Percentiles rank a stretch among this genome's conserved stretches.
Conservation (phyloP, 2,113 vertebrate species). For the Orientallactaga bullata region DNA sequence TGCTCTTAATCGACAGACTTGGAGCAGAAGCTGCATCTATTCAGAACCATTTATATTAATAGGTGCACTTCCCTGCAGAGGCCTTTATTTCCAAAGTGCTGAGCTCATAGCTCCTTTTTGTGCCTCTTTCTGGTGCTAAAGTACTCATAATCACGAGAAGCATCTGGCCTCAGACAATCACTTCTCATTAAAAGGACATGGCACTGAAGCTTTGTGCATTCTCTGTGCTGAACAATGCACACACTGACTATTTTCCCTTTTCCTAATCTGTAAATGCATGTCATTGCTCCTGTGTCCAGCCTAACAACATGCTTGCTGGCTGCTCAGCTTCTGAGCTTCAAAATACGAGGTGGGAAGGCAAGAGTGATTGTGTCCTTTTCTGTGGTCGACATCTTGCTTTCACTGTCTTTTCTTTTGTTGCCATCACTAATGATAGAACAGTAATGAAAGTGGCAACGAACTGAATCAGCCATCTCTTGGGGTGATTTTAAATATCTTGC, state of each 20-base stretch:
- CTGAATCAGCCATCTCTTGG: not conserved
- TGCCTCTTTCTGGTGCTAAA: conserved; percentile 76
- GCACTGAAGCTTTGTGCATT: conserved; percentile 78
- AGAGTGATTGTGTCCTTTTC: not conserved
- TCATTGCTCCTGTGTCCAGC: conserved; percentile 40
- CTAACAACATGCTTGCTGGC: conserved; percentile 39
- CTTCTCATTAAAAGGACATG: conserved; percentile 84
- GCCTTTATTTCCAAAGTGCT: conserved; percentile 79
- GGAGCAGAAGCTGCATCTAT: conserved; percentile 71
- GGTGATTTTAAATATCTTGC: conserved; percentile 40
- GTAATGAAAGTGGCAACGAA: not conserved
- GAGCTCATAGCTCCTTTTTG: conserved; percentile 78
- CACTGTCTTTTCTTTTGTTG: conserved; percentile 25
- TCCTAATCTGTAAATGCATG: conserved; percentile 70
- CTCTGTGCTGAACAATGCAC: conserved; percentile 79
- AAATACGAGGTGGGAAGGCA: conserved; percentile 1
- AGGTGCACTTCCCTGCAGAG: conserved; percentile 76
- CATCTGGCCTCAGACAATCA: conserved; percentile 83
- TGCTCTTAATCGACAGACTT: conserved; percentile 74
- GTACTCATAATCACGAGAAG: conserved; percentile 79
- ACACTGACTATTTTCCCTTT: conserved; percentile 81
- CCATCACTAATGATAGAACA: not conserved
- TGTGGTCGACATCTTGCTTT: conserved; percentile 40
- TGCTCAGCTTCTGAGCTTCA: conserved; percentile 37
- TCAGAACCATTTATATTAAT: conserved; percentile 82